These are phyloP conservation scores for Centropus unirufus DNA, from an alignment of 2,113 vertebrate genomes.

Conservation along the genomic window DNA sequence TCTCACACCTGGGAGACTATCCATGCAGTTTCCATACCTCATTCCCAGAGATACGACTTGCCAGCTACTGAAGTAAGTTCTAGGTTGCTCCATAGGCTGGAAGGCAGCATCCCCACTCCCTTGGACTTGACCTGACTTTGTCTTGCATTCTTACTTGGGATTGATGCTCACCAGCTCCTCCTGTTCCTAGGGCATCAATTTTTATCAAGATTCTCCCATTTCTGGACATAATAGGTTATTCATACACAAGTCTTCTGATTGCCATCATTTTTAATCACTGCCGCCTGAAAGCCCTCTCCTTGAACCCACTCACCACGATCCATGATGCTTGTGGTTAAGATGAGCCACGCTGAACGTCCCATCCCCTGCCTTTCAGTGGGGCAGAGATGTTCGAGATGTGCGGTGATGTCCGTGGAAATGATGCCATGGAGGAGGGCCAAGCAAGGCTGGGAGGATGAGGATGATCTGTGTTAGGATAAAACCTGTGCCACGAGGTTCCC, in stretches of 20 bases:
- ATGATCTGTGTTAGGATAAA: not conserved
- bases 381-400: not conserved
- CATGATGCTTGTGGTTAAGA: not conserved
- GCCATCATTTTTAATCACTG: not conserved
- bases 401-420: not conserved
- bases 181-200: not conserved
- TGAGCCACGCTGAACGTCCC: not conserved
- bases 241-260: not conserved
- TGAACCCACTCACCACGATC: not conserved
- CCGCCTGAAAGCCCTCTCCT: not conserved
- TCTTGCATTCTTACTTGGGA: not conserved
- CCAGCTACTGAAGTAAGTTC: not conserved
- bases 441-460: not conserved
- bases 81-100: not conserved
- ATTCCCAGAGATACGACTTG: not conserved
- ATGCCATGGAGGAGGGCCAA: fast-evolving
- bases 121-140: not conserved
- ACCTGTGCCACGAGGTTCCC: not conserved
- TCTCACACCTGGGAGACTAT: not conserved
- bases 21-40: not conserved
- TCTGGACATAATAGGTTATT: not conserved
- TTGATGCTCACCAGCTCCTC: not conserved
- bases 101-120: not conserved
- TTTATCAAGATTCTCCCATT: not conserved
- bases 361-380: not conserved